Base-by-base conservation (phyloP, 2,113 vertebrate species). In the Triplophysa siluroides region DNA sequence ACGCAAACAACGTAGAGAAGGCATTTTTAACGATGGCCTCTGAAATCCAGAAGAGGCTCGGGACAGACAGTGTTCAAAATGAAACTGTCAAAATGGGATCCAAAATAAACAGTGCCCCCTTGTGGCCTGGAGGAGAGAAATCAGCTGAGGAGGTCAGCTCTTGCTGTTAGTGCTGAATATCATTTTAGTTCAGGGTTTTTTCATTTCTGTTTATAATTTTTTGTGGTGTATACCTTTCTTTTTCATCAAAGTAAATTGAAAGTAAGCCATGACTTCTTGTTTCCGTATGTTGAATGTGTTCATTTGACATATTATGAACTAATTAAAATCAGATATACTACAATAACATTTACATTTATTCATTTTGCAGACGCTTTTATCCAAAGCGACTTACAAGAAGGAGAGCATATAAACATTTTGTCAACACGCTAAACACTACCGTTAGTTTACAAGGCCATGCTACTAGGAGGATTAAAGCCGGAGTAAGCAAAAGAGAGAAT, bases 21-120 rank as follows among this genome's bases (percentile, higher is more conserved):
- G 96, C 96, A 84, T 98, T 99, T 93, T 95, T 99, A 91, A 97
- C 96, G 71, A 97, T 98, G 96, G 97, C 96, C 86, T 94, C 96
- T 1, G 96, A 97, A 93, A 98, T 98, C 90, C 96, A 98, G 93
- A 96, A 95, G 86, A 94, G 96, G 76, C 93, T 99, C 90, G 94
- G 95, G 82, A 89, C 89, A 64, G 14, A 94, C 84, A 81, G 89
- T 74, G 78, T 94, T 86, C 78, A 88, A 80, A 88, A 89, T 0
- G 92, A 93, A 50, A 89, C 91, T 1, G 89, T 91, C 69, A 89
- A 92, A 66, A 85, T 91, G 81, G 89, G 87, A 78, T 63, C 93
- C 83, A 95, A 93, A 89, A 96, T 96, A 50, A 93, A 94, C 90
- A 96, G 95, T 83, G 94, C 94, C 50, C 95, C 95, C 2, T 84